Evolutionary conservation across 2,113 vertebrate genomes (phyloP).

Genomic region (Blennius ocellaris): DNA sequence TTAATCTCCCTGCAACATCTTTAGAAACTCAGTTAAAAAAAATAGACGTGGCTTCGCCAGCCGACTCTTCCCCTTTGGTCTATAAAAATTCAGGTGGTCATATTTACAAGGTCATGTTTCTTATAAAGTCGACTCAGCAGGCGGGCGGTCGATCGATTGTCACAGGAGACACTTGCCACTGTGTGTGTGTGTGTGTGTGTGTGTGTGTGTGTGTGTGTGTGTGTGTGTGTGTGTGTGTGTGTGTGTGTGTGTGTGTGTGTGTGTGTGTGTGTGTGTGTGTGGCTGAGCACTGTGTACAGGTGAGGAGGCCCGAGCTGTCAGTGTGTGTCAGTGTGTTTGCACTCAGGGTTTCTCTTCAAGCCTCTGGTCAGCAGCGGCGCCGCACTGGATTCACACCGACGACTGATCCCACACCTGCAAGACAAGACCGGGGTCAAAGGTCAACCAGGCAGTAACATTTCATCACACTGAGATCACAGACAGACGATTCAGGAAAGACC

Average conservation of each 20-base stretch:
- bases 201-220: constrained; percentile 29
- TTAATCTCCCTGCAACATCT: constrained; percentile 71
- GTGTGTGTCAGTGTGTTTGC: constrained; percentile 34
- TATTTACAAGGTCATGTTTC: constrained; percentile 78
- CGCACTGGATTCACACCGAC: constrained; percentile 88
- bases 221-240: constrained; percentile 36
- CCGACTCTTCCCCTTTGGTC: constrained; percentile 77
- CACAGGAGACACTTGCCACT: constrained; percentile 57
- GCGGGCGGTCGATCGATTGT: constrained; percentile 57
- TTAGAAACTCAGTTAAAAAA: constrained; percentile 83
- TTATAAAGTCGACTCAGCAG: constrained; percentile 66
- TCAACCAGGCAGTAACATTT: too few species aligned
- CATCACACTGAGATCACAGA: too few species aligned
- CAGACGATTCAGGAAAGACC: too few species aligned
- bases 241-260: constrained; percentile 28
- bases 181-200: constrained; percentile 41
- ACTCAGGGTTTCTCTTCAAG: constrained; percentile 37
- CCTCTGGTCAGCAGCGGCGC: constrained; percentile 32
- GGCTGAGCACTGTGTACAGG: constrained; percentile 71
- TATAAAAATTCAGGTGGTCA: constrained; percentile 78
- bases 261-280: constrained; percentile 41
- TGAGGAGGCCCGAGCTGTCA: constrained; percentile 38
- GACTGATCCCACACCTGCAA: constrained; percentile 92
- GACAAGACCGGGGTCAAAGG: constrained; percentile 17
- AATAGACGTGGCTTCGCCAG: constrained; percentile 82